Evolutionary conservation across 2,888 invertebrate genomes (phyloP).

Genomic region (Bibio marci): DNA sequence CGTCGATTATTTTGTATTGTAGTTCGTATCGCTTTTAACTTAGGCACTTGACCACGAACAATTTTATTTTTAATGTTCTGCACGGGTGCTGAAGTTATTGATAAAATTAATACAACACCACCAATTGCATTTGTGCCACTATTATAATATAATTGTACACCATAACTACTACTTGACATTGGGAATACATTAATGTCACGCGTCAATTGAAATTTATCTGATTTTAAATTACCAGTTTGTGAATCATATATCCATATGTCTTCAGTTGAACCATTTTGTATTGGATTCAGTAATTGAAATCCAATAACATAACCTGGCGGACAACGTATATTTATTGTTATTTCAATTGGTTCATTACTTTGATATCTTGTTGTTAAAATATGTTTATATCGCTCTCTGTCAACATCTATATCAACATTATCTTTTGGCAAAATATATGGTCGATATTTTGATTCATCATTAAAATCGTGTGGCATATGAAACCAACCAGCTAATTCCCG

Average conservation of each 20-base stretch:
- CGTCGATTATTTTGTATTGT: conserved; percentile 65
- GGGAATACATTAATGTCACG: conserved; percentile 83
- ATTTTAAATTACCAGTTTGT: conserved; percentile 42
- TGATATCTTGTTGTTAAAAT: conserved; percentile 52
- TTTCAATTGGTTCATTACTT: conserved; percentile 36
- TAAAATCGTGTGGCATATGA: conserved; percentile 46
- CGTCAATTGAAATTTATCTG: conserved; percentile 59
- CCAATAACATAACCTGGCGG: conserved; percentile 75
- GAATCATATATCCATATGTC: conserved; percentile 64
- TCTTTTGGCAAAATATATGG: conserved; percentile 55
- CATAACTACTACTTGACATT: conserved; percentile 67
- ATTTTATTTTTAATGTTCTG: conserved; percentile 58
- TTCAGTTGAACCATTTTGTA: conserved; percentile 76
- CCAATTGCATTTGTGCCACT: conserved; percentile 67
- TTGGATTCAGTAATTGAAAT: conserved; percentile 77
- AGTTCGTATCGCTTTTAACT: conserved; percentile 48
- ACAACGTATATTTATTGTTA: conserved; percentile 46
- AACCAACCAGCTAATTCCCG: conserved; percentile 90
- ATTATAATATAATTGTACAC: conserved; percentile 58
- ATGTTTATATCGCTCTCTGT: conserved; percentile 61
- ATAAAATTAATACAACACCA: conserved; percentile 62
- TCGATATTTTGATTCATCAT: conserved; percentile 50
- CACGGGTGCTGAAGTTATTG: conserved; percentile 51
- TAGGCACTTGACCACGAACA: conserved; percentile 63
- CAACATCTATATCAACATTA: conserved; percentile 39